Base-by-base conservation (phyloP, 1,140 invertebrate genomes). In the Leucophenga varia region DNA sequence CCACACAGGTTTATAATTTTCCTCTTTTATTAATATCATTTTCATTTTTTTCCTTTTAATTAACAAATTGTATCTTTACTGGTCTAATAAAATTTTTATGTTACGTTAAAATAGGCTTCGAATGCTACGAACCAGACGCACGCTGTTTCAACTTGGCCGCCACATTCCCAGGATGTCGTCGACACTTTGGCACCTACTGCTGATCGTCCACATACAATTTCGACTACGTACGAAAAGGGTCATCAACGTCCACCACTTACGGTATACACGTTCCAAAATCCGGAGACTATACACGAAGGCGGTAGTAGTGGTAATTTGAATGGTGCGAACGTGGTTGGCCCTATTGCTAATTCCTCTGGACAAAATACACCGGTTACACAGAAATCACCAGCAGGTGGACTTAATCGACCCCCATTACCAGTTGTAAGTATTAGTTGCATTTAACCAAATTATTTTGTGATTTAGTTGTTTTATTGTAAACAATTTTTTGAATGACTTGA, bases 121-220 rank as follows among this genome's bases (percentile, higher is more conserved):
- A 70, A 56, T 53, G 59, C 65, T 16, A 72, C 63, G 22, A 75
- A 59, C 52, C 70, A 70, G 43, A 71, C 71, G 17, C 72, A 73
- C 19, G 72, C 69, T 34, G 68, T 72, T 2, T 68, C 73, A 47
- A 75, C 73, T 17, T 75, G 73, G 73, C 73, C 73, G 46, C 71
- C 73, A 67, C 73, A 75, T 72, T 73, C 68, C 74, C 79, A 87
- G 56, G 85, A 87, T 39, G 84, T 83, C 9, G 81, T 82, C 14
- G 86, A 87, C 46, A 48, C 55, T 14, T 47, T 71, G 46, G 64
- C 69, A 35, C 86, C 87, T 49, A 84, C 89, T 69, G 86, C 82
- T 43, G 89, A 91, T 54, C 79, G 93, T 52, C 93, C 93, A 12
- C 93, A 97, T 69, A 97, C 93, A 3, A 95, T 95, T 60, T 95